phyloP scores from a whole-genome alignment of 2,113 vertebrate species.

The Smithornis capensis region DNA sequence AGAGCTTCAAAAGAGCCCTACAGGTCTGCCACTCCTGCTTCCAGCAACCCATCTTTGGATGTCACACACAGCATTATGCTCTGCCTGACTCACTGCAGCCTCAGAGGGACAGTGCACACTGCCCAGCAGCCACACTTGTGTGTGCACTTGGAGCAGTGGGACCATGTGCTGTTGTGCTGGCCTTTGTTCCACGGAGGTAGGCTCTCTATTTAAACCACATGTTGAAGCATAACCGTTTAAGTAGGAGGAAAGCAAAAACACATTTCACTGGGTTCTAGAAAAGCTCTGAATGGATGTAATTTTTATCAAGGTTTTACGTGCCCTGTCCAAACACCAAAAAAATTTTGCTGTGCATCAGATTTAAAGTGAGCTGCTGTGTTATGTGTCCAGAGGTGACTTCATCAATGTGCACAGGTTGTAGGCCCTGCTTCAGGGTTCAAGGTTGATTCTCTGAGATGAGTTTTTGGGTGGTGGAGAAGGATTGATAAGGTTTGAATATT shows the following conservation, averaged over 20 bases:
- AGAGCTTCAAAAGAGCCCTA: neutral
- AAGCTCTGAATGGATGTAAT: neutral
- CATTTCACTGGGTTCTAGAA: constrained; percentile 5
- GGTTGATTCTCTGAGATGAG: neutral
- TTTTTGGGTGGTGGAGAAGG: neutral
- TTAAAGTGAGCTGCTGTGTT: neutral
- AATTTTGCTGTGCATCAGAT: neutral
- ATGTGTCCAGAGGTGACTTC: neutral
- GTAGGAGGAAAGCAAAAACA: neutral
- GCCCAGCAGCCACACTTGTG: neutral
- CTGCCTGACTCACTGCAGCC: neutral
- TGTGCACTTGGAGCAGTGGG: neutral
- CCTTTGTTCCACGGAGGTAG: neutral
- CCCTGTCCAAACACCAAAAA: neutral
- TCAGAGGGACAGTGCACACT: neutral
- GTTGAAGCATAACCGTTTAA: constrained; percentile 6
- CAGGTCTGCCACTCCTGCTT: neutral
- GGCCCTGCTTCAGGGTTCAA: neutral
- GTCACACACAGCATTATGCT: too few relatives aligned
- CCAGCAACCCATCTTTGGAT: neutral
- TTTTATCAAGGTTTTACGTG: constrained; percentile 17
- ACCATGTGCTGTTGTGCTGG: neutral
- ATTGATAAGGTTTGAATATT: neutral
- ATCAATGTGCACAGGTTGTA: neutral
- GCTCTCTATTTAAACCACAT: constrained; percentile 30